Conservation (phyloP, 2,888 invertebrate genomes). For the Drosophila putrida region DNA sequence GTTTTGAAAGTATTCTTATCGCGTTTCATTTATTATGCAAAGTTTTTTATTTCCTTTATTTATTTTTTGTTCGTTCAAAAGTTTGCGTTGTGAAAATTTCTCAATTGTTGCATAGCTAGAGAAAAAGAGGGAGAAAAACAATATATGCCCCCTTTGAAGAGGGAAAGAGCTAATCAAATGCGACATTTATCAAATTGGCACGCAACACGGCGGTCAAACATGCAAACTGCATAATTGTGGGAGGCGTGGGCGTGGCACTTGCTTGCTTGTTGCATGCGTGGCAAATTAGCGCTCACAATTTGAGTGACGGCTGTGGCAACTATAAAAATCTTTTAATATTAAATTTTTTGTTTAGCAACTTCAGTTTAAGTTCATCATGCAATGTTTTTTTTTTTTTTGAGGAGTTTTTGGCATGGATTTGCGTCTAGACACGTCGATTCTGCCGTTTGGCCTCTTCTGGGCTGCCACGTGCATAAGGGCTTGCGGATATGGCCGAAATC, state of each 20-base stretch:
- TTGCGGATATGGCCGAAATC: constrained; percentile 26
- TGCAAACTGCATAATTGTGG: constrained; percentile 47
- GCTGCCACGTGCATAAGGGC: constrained; percentile 13
- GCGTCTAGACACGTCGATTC: constrained; percentile 59
- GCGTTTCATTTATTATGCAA: constrained; percentile 70
- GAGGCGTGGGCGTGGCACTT: constrained; percentile 28
- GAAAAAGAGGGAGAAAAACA: no score
- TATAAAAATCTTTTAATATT: constrained; percentile 16
- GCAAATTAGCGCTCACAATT: constrained; percentile 46
- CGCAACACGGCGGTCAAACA: constrained; percentile 66
- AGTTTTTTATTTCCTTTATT: constrained; percentile 30
- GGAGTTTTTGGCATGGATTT: constrained; percentile 49
- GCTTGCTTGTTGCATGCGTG: constrained; percentile 57
- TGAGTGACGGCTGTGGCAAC: constrained; percentile 2
- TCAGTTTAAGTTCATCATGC: constrained; percentile 37
- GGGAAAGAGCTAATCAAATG: constrained; percentile 63
- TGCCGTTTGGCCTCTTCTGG: constrained; percentile 1
- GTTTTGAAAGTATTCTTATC: constrained; percentile 60
- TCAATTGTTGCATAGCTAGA: constrained; percentile 46
- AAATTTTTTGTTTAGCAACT: constrained; percentile 30
- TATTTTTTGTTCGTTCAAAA: constrained; percentile 12
- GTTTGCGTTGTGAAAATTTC: constrained; percentile 64
- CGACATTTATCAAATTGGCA: constrained; percentile 78
- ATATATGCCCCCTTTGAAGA: background rate
- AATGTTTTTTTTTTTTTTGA: constrained; percentile 30